Evolutionary conservation across 2,888 invertebrate species (phyloP).

Genomic region (Villa cingulata): DNA sequence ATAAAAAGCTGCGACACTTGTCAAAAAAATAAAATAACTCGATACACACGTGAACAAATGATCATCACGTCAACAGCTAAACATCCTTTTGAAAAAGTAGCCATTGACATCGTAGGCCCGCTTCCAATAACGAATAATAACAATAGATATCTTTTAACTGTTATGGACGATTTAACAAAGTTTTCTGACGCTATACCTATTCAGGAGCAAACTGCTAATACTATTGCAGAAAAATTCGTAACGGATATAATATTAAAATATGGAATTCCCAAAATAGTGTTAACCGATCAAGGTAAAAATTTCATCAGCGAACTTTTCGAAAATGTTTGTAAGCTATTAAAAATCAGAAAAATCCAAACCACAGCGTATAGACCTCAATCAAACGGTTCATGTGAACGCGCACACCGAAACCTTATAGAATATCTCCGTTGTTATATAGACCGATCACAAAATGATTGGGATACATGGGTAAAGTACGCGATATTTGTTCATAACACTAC

Average conservation of each 20-base stretch:
- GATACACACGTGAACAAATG: constrained; percentile 14
- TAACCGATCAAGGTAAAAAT: no score
- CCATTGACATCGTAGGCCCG: constrained; percentile 22
- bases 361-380: not conserved
- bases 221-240: constrained; percentile 18
- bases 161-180: constrained; percentile 21
- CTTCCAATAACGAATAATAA: constrained; percentile 15
- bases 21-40: constrained; percentile 4
- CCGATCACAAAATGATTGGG: no score
- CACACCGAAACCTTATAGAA: not conserved
- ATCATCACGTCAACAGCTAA: no score
- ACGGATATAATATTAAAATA: not conserved
- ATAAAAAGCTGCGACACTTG: constrained; percentile 21
- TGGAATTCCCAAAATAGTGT: not conserved
- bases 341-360: not conserved
- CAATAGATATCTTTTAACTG: constrained; percentile 19
- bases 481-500: not conserved
- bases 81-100: constrained; percentile 21
- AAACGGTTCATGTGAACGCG: not conserved
- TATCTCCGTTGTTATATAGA: no score
- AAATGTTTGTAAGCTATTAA: not conserved
- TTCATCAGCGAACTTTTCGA: not conserved
- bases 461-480: not conserved
- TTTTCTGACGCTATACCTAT: constrained; percentile 19
- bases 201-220: constrained; percentile 21